Evolutionary conservation across 2,113 vertebrate genomes (phyloP), one percentile per base, ranked within the genome.

Genomic region (Equus przewalskii): DNA sequence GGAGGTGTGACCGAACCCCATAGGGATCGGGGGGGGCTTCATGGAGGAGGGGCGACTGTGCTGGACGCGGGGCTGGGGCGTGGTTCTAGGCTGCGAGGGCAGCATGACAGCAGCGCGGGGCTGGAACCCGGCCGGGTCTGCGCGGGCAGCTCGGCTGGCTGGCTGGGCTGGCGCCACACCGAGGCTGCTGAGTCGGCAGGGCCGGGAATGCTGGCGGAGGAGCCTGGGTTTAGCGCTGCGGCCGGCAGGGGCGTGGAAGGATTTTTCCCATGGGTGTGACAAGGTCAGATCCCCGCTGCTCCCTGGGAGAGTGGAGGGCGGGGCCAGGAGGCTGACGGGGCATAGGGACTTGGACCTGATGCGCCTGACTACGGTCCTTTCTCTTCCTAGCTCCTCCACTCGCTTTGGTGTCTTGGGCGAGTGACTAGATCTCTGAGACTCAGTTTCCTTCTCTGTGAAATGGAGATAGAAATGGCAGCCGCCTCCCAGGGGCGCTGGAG

Each of bases 361-460:
- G 12, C 49, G 4, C 41, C 33, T 1, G 54, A 18, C 10, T 0
- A 30, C 0, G 0, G 64, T 13, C 22, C 44, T 72, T 18, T 28
- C 11, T 54, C 41, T 62, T 51, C 46, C 62, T 1, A 28, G 51
- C 64, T 51, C 72, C 60, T 69, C 41, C 18, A 2, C 56, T 69
- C 14, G 1, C 60, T 79, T n/a, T 64, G 80, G 51, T 44, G 26
- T n/a, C 30, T 41, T 6, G 36, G n/a, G 81, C 0, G 6, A 51
- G 41, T 19, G 65, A 54, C 65, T 36, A 10, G 19, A 30, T 21
- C 46, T 73, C 69, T 18, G 80, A 93, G 69, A 78, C 84, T 88
- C 79, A 18, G 92, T 86, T 89, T 91, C 65, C 30, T 26, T 21
- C n/a, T 79, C 81, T 60, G 62, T 78, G 33, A 73, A 83, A 79